Evolutionary conservation across 1,140 invertebrate species (phyloP), one percentile per base, ranked within the genome.

Genomic region (Prorops nasuta): DNA sequence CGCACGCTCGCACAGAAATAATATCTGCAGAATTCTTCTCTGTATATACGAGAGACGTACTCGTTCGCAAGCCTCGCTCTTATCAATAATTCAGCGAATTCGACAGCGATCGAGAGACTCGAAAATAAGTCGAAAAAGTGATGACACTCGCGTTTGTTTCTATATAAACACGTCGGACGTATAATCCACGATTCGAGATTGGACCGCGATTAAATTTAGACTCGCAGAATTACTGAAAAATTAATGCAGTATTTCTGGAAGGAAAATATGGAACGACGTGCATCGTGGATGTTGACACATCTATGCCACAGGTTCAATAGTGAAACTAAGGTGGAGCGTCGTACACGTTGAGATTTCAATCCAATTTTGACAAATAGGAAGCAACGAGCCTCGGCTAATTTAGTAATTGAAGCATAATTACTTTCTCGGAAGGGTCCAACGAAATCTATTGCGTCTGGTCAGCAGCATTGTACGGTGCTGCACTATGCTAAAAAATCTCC

Each of bases 41-140:
- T n/a, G n/a, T n/a, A n/a, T n/a, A n/a, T n/a, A n/a, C n/a, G n/a
- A n/a, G n/a, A n/a, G n/a, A 17, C 57, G 42, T 44, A 58, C 44
- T 38, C 53, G 40, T 56, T 60, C 57, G 36, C 38, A 16, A n/a
- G n/a, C n/a, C n/a, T n/a, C n/a, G n/a, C 38, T 40, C 40, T 66
- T 63, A 67, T 67, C 54, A 67, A 67, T 67, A 67, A 66, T 67
- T 67, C 65, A 67, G 53, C 45, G 49, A 45, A 31, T 38, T 49
- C 51, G 47, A 34, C 50, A n/a, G n/a, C 51, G 58, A 52, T 46
- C 55, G 52, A 63, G 60, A 54, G 57, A 54, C 46, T 52, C 48
- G 44, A 64, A 62, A 65, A 62, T 49, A 61, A 61, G 55, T 55
- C 46, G 56, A 53, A 59, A 67, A 63, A 51, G n/a, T n/a, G n/a